Evolutionary conservation across 2,797 vertebrate species (phyloP), one percentile per base, ranked within the genome.

Genomic region (Dryobates pubescens): DNA sequence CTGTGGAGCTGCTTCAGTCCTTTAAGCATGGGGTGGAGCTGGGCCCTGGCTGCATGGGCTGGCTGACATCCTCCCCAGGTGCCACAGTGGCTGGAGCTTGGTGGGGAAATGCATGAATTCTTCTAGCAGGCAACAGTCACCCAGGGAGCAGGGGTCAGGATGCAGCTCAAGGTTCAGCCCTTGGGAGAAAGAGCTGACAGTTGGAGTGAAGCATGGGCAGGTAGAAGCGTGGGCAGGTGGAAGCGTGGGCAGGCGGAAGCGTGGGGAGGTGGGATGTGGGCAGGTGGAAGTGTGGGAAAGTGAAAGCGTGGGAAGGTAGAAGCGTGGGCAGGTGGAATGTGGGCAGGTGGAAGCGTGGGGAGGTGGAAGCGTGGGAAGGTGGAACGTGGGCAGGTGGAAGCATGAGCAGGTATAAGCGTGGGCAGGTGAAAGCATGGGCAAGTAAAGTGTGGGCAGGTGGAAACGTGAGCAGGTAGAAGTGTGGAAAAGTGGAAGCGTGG

Each of bases 11-110:
- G 71, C 61, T 88, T 61, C 78, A 64, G 69, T 51, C 64, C 65
- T 91, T 75, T 57, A 70, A 94, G 69, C 27, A 11, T 34, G 32
- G 68, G 86, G 80, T 82, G 76, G 83, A 73, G 71, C 67, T 77
- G 84, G 38, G 71, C 41, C 61, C 43, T 22, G 30, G 61, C 69
- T 82, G 76, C 47, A n/a, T 34, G 63, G 65, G 71, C 57, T 81
- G 72, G 19, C 36, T 82, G 77, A 90, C 20, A 49, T 3, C 26
- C 49, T 58, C 14, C 41, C 30, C 47, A 71, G 59, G 72, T 7
- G 0, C 29, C 71, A 14, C 49, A 24, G 36, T 0, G 5, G 19
- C 30, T 75, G 74, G 1, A 53, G 5, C 12, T 36, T 74, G 22
- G 26, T 29, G 36, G 43, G 38, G 38, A 75, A 64, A 22, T 7